Evolutionary conservation across 2,113 vertebrate species (phyloP).

Genomic region (Gasterosteus aculeatus): DNA sequence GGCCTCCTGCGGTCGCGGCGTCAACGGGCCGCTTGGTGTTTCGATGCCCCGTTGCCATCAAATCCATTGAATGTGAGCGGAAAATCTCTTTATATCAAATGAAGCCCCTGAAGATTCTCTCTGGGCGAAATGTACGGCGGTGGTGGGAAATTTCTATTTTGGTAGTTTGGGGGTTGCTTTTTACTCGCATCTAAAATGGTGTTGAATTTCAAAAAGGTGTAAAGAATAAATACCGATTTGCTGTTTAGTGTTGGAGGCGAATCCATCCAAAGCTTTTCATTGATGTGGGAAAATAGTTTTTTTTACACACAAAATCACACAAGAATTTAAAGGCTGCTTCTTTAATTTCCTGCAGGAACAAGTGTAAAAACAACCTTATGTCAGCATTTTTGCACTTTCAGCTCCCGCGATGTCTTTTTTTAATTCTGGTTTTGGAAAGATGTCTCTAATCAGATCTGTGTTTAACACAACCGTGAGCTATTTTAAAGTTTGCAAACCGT

Average conservation of each 20-base stretch:
- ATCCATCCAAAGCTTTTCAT: background rate
- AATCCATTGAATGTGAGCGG: conserved; percentile 20
- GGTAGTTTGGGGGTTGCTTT: background rate
- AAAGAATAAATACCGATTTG: background rate
- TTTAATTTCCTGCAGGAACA: background rate
- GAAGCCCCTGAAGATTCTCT: background rate
- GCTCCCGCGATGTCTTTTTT: too few relatives aligned
- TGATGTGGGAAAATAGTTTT: background rate
- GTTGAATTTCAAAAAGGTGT: background rate
- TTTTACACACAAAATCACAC: too few relatives aligned
- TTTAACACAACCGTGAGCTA: background rate
- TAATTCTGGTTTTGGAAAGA: too few relatives aligned
- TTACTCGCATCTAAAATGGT: background rate
- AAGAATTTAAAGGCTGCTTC: background rate
- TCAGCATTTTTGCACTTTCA: background rate
- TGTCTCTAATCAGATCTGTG: too few relatives aligned
- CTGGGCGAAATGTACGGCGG: background rate
- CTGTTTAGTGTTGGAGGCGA: background rate
- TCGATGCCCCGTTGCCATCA: conserved; percentile 2
- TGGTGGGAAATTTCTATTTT: conserved; percentile 12
- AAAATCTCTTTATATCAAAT: conserved; percentile 15
- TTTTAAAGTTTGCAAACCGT: background rate
- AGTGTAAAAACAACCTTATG: too few relatives aligned
- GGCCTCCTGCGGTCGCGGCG: background rate
- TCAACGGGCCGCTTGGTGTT: background rate